Base-by-base conservation (phyloP, 2,888 invertebrate species). In the Autographa pulchrina region DNA sequence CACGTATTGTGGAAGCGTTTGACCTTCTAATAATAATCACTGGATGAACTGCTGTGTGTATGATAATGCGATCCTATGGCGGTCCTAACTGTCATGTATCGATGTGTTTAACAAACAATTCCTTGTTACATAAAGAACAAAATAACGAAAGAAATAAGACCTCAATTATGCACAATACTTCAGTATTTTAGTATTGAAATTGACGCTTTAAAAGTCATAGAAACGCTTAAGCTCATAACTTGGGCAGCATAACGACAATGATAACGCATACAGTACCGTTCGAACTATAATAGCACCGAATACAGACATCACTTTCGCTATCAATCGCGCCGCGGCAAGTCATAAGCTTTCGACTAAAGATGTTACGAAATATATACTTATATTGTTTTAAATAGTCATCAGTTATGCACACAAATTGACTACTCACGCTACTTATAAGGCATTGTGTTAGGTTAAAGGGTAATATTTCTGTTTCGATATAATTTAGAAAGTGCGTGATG, bases 221-320 rank as follows among this genome's bases (percentile, higher is more conserved):
- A n/a, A n/a, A n/a, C n/a, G n/a, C n/a, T n/a, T n/a, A n/a, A n/a
- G n/a, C 69, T 70, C 59, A 18, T 62, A 6, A 68, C 68, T 65
- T 78, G 61, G 7, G 6, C 25, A 2, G 54, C 11, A 56, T 11
- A 25, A 56, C 41, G 16, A n/a, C 64, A 63, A 62, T 72, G 68
- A 68, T 77, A 48, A 65, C 77, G 52, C 60, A 69, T 65, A 79
- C 63, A 75, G 66, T 60, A 60, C 64, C 65, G 75, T 72, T 66
- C 70, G 31, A 68, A 66, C 71, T 84, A 83, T 87, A 90, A 89
- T 87, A 82, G 82, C 76, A 69, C 82, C 84, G 85, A 86, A 88
- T 88, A 87, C 81, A 89, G 90, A 79, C 79, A 68, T 83, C 85
- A 90, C 92, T 92, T 92, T 92, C 92, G 83, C 91, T 88, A 79